These are phyloP conservation scores for Malurus splendens DNA, from an alignment of 2,797 vertebrate species.

Conservation along the genomic window DNA sequence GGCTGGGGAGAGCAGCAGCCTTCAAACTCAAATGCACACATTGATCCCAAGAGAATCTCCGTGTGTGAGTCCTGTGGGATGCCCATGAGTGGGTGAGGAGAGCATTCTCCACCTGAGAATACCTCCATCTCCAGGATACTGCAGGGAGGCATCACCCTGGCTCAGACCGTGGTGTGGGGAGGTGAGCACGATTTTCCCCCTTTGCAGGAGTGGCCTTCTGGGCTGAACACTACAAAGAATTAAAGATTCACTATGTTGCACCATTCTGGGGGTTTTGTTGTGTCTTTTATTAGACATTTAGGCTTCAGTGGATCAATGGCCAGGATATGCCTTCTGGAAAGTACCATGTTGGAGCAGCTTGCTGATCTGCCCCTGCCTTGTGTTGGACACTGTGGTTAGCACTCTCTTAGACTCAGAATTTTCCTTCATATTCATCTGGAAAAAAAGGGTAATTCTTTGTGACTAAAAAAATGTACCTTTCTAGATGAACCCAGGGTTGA, in stretches of 20 bases:
- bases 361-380: background rate
- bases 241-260: background rate
- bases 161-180: accelerated
- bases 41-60: background rate
- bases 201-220: background rate
- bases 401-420: background rate
- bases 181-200: accelerated
- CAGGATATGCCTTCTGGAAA: conserved; percentile 15
- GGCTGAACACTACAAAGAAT: background rate
- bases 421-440: conserved; percentile 30
- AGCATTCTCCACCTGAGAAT: background rate
- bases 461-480: background rate
- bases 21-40: background rate
- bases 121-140: background rate
- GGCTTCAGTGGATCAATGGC: background rate
- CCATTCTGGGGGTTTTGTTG: background rate
- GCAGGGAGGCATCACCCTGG: background rate
- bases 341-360: conserved; percentile 9
- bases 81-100: background rate
- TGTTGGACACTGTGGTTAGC: conserved; percentile 18
- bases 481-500: background rate
- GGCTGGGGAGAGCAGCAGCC: background rate
- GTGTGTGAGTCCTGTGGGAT: background rate
- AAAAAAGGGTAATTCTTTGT: conserved; percentile 51
- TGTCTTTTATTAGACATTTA: background rate